Evolutionary conservation across 2,888 invertebrate species (phyloP), one percentile per base, ranked within the genome.

Genomic region (Drosophila leonis): DNA sequence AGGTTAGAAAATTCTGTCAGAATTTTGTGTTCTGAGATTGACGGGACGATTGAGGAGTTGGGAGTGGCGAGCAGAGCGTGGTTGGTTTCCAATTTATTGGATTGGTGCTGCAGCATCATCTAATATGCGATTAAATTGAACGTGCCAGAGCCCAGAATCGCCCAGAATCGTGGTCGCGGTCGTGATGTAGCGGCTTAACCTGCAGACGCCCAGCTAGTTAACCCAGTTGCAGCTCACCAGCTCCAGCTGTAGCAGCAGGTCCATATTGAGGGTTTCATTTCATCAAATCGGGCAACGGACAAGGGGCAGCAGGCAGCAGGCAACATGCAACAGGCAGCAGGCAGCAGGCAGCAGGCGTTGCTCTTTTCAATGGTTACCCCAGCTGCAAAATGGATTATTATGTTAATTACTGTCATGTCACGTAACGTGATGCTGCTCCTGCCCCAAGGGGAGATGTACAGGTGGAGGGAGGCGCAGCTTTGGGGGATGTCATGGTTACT

Each of bases 351-450:
- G 49, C 65, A 62, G 70, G 51, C 77, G 55, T 9, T 35, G 78
- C 74, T 65, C 61, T 64, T 75, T 85, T 83, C 68, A 29, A 12
- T 31, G 48, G 6, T 48, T 48, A 4, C 48, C 29, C 48, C 49
- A 65, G 64, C 82, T 75, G 64, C 87, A 72, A 82, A 80, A 83
- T 83, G 72, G 84, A 86, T 84, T 84, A 84, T 84, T 83, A 84
- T 82, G 87, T 82, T 84, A 84, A 84, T 86, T 84, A 84, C 82
- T 82, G 87, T 80, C 82, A 83, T 80, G 82, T 84, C 86, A 75
- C 82, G 84, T 80, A 71, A 33, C 76, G 67, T 67, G 56, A 60
- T 61, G 66, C 44, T 69, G 72, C 29, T 37, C 20, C 44, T 42
- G 37, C 39, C 29, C 18, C 27, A 18, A 5, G 29, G 41, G 42